Evolutionary conservation across 2,797 vertebrate genomes (phyloP), one percentile per base, ranked within the genome.

Genomic region (Phyllotis vaccarum): DNA sequence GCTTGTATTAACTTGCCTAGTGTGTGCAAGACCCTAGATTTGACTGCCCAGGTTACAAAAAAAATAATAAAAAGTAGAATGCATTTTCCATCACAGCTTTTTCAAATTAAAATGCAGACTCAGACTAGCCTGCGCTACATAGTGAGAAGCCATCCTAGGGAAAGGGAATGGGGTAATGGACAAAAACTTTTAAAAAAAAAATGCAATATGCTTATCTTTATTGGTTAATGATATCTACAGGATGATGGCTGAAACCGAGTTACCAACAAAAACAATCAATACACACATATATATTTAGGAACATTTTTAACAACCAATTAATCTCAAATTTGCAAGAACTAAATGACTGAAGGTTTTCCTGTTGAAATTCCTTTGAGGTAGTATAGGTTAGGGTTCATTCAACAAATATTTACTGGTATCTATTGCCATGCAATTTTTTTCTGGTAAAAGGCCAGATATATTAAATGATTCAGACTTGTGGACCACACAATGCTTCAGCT

Each of bases 251-350:
- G 56, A 94, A 95, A 95, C 94, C 86, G 40, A 75, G 52, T 78
- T 79, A 74, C 37, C 80, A 14, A 68, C 52, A 40, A 85, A 95
- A 86, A 93, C 24, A 81, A 58, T 17, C 43, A 31, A 78, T 14
- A 52, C 29, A 80, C 52, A 83, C 16, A 86, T 21, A 49, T n/a
- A 86, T 21, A 91, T 62, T 80, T 78, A 21, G 21, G 43, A 16
- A 74, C 70, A 83, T 96, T 79, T 62, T 92, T 76, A 88, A 80
- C n/a, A 96, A 79, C 29, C 58, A 96, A 74, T 66, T 93, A 93
- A 91, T 43, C 37, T 97, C 89, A 89, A 89, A 93, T 93, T 94
- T 93, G 87, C 43, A 88, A 97, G 40, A 96, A 81, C 29, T 88
- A 66, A 31, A 93, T 90, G 68, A 31, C 17, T 96, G 68, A 92